A percentile compares a stretch with the other conserved stretches of the same genome.
Evolutionary conservation across 2,113 vertebrate genomes (phyloP).

Genomic region (Scophthalmus maximus): DNA sequence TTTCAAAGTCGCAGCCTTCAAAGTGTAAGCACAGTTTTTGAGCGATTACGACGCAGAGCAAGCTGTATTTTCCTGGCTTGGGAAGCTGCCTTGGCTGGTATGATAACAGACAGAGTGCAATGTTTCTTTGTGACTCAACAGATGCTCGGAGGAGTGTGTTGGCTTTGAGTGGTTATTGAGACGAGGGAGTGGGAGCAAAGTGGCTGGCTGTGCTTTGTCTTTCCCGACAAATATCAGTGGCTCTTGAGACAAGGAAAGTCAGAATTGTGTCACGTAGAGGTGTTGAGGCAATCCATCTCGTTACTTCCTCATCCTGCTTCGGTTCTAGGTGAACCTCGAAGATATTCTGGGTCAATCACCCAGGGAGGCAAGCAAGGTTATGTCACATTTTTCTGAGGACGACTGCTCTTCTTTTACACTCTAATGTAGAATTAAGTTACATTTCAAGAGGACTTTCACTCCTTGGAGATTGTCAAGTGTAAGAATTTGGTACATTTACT

Average conservation of each 20-base stretch:
- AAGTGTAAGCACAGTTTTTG: conserved; percentile 11
- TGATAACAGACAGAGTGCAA: conserved; percentile 49
- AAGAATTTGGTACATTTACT: conserved; percentile 7
- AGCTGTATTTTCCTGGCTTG: conserved; percentile 38
- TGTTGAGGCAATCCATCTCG: conserved; percentile 39
- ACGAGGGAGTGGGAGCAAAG: conserved; percentile 42
- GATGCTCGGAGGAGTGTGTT: conserved; percentile 68
- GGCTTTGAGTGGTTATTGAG: conserved; percentile 47
- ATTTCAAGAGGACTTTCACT: conserved; percentile 6
- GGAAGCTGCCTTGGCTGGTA: conserved; percentile 44
- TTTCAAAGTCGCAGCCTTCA: conserved; percentile 27
- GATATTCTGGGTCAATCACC: conserved; percentile 57
- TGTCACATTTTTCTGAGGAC: conserved; percentile 1
- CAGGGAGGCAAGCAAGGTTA: conserved; percentile 22
- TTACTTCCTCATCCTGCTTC: conserved; percentile 7
- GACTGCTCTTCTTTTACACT: conserved; percentile 3
- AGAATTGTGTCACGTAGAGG: conserved; percentile 43
- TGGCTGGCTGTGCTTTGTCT: conserved; percentile 33
- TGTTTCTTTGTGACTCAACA: conserved; percentile 64
- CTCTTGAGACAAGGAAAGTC: conserved; percentile 49
- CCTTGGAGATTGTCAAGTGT: conserved; percentile 1
- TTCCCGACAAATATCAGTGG: conserved; percentile 24
- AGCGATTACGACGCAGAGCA: background rate
- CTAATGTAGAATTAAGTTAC: conserved; percentile 46
- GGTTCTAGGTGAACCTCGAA: conserved; percentile 42